These are phyloP conservation scores for Maniola jurtina DNA, from an alignment of 1,140 invertebrate genomes.

Conservation along the genomic window DNA sequence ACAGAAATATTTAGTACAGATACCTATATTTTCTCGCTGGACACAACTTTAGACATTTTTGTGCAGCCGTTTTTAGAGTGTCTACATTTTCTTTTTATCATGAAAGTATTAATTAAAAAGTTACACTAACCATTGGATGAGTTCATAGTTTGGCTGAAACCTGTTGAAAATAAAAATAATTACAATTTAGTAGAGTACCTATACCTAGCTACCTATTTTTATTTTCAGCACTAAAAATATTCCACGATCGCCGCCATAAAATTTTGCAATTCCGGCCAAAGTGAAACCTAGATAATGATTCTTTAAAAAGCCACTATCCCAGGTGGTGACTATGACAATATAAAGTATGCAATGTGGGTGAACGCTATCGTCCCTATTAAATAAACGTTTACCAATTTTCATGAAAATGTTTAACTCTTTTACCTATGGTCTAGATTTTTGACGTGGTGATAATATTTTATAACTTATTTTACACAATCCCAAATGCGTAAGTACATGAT, in stretches of 20 bases:
- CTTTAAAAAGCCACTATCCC: slow-evolving; percentile 60
- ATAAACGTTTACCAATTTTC: slow-evolving; percentile 29
- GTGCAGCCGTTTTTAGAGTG: too few species aligned
- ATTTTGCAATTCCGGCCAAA: slow-evolving; percentile 29
- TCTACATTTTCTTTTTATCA: too few species aligned
- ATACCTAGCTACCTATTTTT: background rate
- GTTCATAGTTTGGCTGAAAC: too few species aligned
- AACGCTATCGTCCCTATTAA: slow-evolving; percentile 46
- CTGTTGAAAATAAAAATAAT: background rate
- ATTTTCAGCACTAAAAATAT: slow-evolving; percentile 19
- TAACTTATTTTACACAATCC: too few species aligned
- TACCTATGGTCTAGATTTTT: too few species aligned
- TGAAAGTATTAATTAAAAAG: too few species aligned
- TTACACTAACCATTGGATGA: too few species aligned
- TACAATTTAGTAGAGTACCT: background rate
- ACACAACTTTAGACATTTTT: too few species aligned
- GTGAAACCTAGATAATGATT: slow-evolving; percentile 36
- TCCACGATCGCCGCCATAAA: slow-evolving; percentile 16
- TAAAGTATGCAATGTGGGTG: slow-evolving; percentile 65
- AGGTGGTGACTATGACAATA: slow-evolving; percentile 68
- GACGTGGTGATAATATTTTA: too few species aligned
- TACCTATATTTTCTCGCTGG: too few species aligned
- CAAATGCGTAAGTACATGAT: too few species aligned
- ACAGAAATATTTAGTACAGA: too few species aligned
- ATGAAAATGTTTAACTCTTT: background rate